Base-by-base conservation (phyloP, 2,797 vertebrate genomes). In the Xyrichtys novacula region DNA sequence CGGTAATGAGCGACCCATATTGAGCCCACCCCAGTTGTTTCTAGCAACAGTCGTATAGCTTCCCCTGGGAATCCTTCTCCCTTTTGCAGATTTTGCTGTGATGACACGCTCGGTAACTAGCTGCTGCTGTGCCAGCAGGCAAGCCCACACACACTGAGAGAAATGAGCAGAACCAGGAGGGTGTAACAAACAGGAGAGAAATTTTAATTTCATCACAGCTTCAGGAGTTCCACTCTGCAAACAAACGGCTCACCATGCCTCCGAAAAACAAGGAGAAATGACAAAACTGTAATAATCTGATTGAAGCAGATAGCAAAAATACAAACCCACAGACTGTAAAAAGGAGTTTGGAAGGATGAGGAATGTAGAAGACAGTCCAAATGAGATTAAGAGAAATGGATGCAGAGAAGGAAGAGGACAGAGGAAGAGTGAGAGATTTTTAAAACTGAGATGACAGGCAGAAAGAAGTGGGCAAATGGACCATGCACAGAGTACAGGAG, bases 81-180 rank as follows among this genome's bases (percentile, higher is more conserved):
- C 53, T 53, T 20, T 50, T 57, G 60, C 82, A 71, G 70, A 85
- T 50, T 59, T 39, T 16, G 47, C 62, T 58, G 57, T 57, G 74
- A 80, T 74, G 81, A 83, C 65, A 70, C 79, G 73, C 79, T 78
- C 61, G 15, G 75, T 65, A 76, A 80, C 73, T 49, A 74, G 65
- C 76, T 80, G 74, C 61, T 55, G 60, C 71, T 42, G 44, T 50
- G 49, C 49, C 74, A 78, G 68, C 73, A 68, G 71, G 58, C 69
- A 61, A 29, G 6, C 56, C 43, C 12, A 17, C 75, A 71, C 57
- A 52, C 49, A 57, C 40, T 3, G 31, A 59, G 25, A 26, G 56
- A 31, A 55, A 55, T 0, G 29, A 71, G 42, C 28, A 34, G 47
- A 69, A 56, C 38, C 64, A 68, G 65, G 69, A 65, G 59, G 49